These are phyloP conservation scores for Lasius platythorax DNA, from an alignment of 2,888 invertebrate genomes.

Conservation along the genomic window DNA sequence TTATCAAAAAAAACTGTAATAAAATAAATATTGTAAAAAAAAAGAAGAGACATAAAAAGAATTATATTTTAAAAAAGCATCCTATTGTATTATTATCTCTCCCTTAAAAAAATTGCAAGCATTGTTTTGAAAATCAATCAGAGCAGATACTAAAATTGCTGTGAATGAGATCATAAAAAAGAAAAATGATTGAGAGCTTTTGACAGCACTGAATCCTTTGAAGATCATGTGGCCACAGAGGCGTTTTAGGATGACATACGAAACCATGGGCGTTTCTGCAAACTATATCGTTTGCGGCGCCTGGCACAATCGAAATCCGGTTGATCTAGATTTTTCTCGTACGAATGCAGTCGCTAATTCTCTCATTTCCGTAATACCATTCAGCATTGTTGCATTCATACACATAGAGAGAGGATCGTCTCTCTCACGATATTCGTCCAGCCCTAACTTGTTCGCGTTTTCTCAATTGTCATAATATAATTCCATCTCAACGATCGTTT, in stretches of 20 bases:
- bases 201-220: slow-evolving; percentile 41
- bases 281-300: slow-evolving; percentile 71
- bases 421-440: background rate
- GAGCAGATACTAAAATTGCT: background rate
- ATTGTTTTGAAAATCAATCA: background rate
- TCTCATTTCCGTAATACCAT: slow-evolving; percentile 59
- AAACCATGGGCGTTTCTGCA: slow-evolving; percentile 77
- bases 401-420: background rate
- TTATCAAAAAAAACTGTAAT: background rate
- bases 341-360: slow-evolving; percentile 59
- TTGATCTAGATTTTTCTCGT: slow-evolving; percentile 73
- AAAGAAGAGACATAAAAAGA: background rate
- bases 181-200: slow-evolving; percentile 33
- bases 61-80: background rate
- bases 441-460: slow-evolving; percentile 4
- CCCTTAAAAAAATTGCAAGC: background rate
- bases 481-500: background rate
- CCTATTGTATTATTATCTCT: background rate
- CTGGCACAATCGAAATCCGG: slow-evolving; percentile 77
- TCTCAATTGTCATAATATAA: slow-evolving; percentile 18
- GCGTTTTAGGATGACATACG: slow-evolving; percentile 69
- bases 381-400: slow-evolving; percentile 59
- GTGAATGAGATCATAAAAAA: slow-evolving; percentile 4
- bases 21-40: background rate
- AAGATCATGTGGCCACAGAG: slow-evolving; percentile 64